Percentiles rank a stretch among this genome's conserved stretches.
Evolutionary conservation across 2,888 invertebrate species (phyloP).

Genomic region (Trissolcus brochymenae): DNA sequence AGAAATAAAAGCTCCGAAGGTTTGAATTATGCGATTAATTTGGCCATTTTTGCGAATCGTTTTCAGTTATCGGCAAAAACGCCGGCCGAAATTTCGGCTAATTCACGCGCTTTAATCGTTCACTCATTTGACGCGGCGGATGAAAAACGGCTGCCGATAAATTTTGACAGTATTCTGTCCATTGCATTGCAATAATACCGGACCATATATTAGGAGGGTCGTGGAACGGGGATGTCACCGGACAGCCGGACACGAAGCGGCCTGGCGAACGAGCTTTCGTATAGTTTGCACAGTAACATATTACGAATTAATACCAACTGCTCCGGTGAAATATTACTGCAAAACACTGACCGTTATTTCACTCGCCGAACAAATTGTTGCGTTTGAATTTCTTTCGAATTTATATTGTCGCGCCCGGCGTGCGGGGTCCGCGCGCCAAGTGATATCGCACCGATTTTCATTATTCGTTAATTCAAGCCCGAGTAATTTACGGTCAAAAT

Average conservation of each 20-base stretch:
- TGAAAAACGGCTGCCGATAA: conserved; percentile 77
- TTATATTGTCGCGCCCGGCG: conserved; percentile 62
- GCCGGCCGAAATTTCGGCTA: conserved; percentile 68
- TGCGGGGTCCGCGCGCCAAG: conserved; percentile 32
- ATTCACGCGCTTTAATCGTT: conserved; percentile 75
- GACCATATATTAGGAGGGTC: conserved; percentile 75
- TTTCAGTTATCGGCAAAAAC: conserved; percentile 36
- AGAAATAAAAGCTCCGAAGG: conserved; percentile 22
- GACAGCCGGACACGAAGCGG: conserved; percentile 58
- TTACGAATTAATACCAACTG: conserved; percentile 77
- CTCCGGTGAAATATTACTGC: conserved; percentile 77
- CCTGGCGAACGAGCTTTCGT: conserved; percentile 59
- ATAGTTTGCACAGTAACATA: conserved; percentile 76
- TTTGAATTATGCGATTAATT: conserved; percentile 52
- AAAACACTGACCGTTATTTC: conserved; percentile 77
- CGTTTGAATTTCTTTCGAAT: conserved; percentile 69
- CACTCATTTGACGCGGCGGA: conserved; percentile 74
- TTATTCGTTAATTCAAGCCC: conserved; percentile 53
- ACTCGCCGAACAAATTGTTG: conserved; percentile 69
- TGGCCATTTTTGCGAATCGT: conserved; percentile 43
- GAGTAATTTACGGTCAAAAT: conserved; percentile 52
- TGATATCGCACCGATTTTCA: conserved; percentile 52
- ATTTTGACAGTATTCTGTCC: conserved; percentile 77
- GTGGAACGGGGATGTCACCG: conserved; percentile 62
- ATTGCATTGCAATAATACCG: conserved; percentile 77